Conservation (phyloP, 2,113 vertebrate species). For the Dermatemys mawii region DNA sequence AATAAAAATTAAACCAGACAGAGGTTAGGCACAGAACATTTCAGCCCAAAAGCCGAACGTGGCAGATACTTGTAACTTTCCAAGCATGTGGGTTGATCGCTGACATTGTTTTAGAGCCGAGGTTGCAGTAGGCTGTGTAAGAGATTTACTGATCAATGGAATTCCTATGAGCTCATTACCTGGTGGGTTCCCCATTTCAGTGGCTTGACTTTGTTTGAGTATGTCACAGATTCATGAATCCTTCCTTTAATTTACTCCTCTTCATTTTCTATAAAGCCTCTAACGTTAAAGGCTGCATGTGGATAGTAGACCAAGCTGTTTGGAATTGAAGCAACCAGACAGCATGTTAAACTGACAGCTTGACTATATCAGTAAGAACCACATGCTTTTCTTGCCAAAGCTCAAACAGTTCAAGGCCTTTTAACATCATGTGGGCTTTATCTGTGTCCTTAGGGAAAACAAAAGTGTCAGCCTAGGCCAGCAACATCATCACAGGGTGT, state of each 20-base stretch:
- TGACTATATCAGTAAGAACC: accelerated
- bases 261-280: background rate
- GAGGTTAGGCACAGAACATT: background rate
- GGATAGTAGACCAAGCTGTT: background rate
- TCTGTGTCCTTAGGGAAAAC: background rate
- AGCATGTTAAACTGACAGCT: background rate
- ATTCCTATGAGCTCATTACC: accelerated
- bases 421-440: background rate
- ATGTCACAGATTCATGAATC: background rate
- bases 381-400: background rate
- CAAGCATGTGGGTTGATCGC: too few species aligned
- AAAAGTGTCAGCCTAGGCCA: background rate
- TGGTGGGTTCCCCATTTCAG: background rate
- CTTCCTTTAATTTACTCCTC: too few species aligned
- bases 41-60: background rate
- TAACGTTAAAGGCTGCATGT: background rate
- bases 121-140: too few species aligned
- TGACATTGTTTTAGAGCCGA: too few species aligned
- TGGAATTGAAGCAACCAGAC: accelerated
- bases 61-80: too few species aligned
- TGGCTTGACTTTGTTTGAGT: background rate
- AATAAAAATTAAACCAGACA: background rate
- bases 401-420: background rate
- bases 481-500: background rate
- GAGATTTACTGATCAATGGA: accelerated